Conservation (phyloP, 2,888 invertebrate genomes). For the Camponotus fellah region DNA sequence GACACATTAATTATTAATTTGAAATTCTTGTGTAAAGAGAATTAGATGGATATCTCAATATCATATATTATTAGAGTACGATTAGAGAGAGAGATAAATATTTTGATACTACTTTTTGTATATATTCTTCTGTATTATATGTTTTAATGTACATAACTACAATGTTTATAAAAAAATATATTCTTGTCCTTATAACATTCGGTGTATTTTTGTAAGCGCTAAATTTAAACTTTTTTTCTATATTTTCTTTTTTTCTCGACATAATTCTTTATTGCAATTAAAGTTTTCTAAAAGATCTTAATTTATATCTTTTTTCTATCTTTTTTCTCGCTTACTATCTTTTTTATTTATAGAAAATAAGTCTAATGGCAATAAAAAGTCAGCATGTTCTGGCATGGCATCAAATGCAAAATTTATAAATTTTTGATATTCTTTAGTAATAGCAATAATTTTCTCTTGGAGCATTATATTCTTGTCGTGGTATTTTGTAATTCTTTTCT, state of each 20-base stretch:
- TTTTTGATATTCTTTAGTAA: slow-evolving; percentile 86
- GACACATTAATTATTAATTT: slow-evolving; percentile 56
- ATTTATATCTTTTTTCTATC: background rate
- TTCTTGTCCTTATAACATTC: background rate
- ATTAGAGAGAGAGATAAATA: background rate
- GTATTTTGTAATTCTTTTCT: slow-evolving; percentile 55
- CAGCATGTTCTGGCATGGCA: slow-evolving; percentile 86
- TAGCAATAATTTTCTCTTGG: slow-evolving; percentile 83
- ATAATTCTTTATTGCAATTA: background rate
- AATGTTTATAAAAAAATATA: slow-evolving; percentile 31
- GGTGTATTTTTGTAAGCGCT: background rate
- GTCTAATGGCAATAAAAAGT: slow-evolving; percentile 83
- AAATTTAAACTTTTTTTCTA: slow-evolving; percentile 4
- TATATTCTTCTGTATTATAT: background rate
- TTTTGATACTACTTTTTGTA: slow-evolving; percentile 16
- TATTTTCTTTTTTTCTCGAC: background rate
- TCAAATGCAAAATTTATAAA: slow-evolving; percentile 86
- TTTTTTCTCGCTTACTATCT: background rate
- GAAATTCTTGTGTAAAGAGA: background rate
- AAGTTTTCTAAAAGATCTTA: background rate
- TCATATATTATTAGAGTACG: background rate
- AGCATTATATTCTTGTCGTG: slow-evolving; percentile 72
- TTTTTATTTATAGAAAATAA: slow-evolving; percentile 15
- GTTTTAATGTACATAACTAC: background rate
- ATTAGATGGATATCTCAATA: background rate